Base-by-base conservation (phyloP, 2,113 vertebrate genomes). In the Corapipo altera region DNA sequence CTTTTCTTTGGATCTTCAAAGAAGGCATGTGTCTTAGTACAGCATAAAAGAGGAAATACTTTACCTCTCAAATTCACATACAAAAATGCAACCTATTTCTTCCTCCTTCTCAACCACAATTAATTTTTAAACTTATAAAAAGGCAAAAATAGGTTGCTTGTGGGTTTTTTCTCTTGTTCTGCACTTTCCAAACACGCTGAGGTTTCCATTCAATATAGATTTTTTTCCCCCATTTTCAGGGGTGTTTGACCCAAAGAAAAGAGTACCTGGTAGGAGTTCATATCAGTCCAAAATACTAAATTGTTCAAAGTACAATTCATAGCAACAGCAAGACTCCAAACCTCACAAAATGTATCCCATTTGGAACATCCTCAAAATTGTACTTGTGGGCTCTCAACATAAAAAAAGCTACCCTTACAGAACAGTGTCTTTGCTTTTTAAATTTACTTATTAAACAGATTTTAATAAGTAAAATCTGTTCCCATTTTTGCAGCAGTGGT, bases 181-280 rank as follows among this genome's bases (percentile, higher is more conserved):
- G 55, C 32, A 11, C 65, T 84, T 97, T 94, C 92, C 73, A 92
- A 96, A 96, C 62, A 95, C 55, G 81, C 55, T 46, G 73, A 92
- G 75, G 49, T 84, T 94, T 97, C 77, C 61, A 91, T 94, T 94
- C 80, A 91, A n/a, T 84, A 89, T 8, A 93, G 49, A 51, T 96
- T 92, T 76, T 46, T 51, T 51, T 91, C 87, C 76, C 54, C n/a
- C 76, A 78, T 88, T 96, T 96, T 92, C 88, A 93, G 49, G 65
- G 41, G n/a, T 70, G 65, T 90, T 84, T 95, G 93, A 94, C 88
- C 93, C 83, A 94, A 93, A 88, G 90, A 97, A 97, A 96, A 93
- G 79, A 84, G 82, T 92, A 89, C 90, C 85, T 96, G 88, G 83
- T 92, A 92, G 92, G 90, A 96, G 90, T 91, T 91, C 93, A 1